Percentiles rank a stretch among this genome's conserved stretches.
Evolutionary conservation across 2,113 vertebrate species (phyloP).

Genomic region (Etheostoma spectabile): DNA sequence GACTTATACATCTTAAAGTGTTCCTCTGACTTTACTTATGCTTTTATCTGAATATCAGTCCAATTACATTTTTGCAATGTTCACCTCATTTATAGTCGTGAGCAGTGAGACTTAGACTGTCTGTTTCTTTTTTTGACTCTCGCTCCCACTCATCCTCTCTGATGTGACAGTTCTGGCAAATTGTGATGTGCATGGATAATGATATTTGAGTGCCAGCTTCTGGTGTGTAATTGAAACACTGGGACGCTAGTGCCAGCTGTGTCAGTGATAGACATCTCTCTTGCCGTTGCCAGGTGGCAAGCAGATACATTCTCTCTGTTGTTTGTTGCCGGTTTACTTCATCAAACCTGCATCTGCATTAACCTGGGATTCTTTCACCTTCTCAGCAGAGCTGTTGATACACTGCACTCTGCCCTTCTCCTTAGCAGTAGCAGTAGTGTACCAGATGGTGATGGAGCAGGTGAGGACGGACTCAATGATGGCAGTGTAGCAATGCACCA

Average conservation of each 20-base stretch:
- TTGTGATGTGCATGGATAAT: slow-evolving; percentile 66
- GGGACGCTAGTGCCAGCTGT: slow-evolving; percentile 62
- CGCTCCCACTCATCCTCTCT: slow-evolving; percentile 45
- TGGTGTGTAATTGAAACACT: slow-evolving; percentile 76
- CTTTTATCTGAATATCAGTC: slow-evolving; percentile 28
- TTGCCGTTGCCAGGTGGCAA: slow-evolving; percentile 63
- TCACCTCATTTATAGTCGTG: slow-evolving; percentile 18
- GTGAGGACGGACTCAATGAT: too few species aligned
- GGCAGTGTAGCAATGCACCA: too few species aligned
- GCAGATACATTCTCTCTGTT: slow-evolving; percentile 38
- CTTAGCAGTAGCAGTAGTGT: too few species aligned
- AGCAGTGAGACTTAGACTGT: slow-evolving; percentile 4
- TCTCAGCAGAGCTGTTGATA: too few species aligned
- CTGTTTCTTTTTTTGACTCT: slow-evolving; percentile 30
- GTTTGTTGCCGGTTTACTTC: slow-evolving; percentile 50
- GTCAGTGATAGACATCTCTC: slow-evolving; percentile 59
- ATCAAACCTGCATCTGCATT: slow-evolving; percentile 11
- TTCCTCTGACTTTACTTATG: neutral
- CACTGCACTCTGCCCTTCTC: too few species aligned
- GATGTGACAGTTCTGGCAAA: slow-evolving; percentile 58
- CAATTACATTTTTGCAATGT: slow-evolving; percentile 17
- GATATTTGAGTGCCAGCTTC: slow-evolving; percentile 60
- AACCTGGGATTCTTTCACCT: neutral
- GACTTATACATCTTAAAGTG: neutral
- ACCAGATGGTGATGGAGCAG: too few species aligned